Conservation (phyloP, 2,113 vertebrate genomes). For the Silurus asotus region DNA sequence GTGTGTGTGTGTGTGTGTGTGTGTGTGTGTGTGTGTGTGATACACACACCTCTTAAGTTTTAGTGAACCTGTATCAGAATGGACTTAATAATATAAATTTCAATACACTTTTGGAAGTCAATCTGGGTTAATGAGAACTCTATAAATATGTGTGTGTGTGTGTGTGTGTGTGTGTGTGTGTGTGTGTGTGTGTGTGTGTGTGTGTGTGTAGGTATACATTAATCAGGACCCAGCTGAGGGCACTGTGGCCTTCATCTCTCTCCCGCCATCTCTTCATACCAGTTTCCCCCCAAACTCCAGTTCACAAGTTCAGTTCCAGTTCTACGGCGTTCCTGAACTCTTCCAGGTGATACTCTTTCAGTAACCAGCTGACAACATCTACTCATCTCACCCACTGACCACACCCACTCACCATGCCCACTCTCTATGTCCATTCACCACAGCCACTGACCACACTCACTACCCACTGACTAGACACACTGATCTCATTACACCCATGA, state of each 20-base stretch:
- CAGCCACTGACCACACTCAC: not conserved
- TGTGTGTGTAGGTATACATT: constrained; percentile 73
- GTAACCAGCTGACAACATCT: not conserved
- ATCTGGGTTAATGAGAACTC: no score
- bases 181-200: constrained; percentile 4
- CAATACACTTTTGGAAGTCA: no score
- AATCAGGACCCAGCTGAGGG: constrained; percentile 65
- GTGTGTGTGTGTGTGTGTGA: constrained; percentile 1
- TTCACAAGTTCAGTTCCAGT: constrained; percentile 83
- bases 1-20: not conserved
- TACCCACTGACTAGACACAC: not conserved
- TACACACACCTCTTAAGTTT: no score
- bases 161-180: not conserved
- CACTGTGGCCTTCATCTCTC: constrained; percentile 78
- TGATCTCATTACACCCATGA: not conserved
- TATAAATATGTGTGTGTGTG: not conserved
- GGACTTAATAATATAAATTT: no score
- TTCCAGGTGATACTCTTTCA: constrained; percentile 73
- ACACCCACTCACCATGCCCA: not conserved
- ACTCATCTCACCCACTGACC: not conserved
- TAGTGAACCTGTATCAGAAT: no score
- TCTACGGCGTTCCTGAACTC: constrained; percentile 76
- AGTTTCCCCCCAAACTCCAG: constrained; percentile 60
- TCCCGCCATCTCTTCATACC: constrained; percentile 75
- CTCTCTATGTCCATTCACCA: not conserved